These are phyloP conservation scores for Akabosia matsudoensis DNA, from an alignment of 1,140 invertebrate species.

Conservation along the genomic window DNA sequence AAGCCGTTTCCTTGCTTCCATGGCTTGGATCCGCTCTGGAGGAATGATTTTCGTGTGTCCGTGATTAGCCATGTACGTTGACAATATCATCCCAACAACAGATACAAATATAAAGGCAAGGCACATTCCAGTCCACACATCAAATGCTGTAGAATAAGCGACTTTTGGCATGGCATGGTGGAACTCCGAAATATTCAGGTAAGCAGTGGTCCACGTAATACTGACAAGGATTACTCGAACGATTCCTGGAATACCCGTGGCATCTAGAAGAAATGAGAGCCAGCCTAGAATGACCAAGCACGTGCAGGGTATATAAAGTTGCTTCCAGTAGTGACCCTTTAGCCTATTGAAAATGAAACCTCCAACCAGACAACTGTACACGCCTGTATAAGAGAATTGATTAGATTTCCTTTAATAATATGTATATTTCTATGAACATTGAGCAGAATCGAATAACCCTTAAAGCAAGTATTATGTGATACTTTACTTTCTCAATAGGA, in stretches of 20 bases:
- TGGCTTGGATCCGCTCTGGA: slow-evolving; percentile 3
- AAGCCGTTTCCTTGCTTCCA: background rate
- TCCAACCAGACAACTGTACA: background rate
- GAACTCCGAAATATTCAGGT: slow-evolving; percentile 4
- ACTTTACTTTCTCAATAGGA: no score
- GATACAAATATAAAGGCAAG: background rate
- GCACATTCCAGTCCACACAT: slow-evolving; percentile 17
- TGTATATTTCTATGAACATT: no score
- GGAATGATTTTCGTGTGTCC: slow-evolving; percentile 10
- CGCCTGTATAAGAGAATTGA: background rate
- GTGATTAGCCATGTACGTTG: slow-evolving; percentile 16
- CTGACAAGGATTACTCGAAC: background rate
- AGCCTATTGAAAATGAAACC: slow-evolving; percentile 6
- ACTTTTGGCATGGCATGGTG: slow-evolving; percentile 19
- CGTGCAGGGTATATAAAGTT: slow-evolving; percentile 11
- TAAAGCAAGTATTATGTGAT: no score
- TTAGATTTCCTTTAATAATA: background rate
- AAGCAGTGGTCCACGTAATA: background rate
- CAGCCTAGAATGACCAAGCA: slow-evolving; percentile 8
- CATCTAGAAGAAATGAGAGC: background rate
- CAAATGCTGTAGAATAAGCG: slow-evolving; percentile 1
- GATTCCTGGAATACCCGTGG: background rate
- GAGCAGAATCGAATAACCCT: no score
- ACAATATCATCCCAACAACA: background rate
- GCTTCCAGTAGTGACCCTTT: slow-evolving; percentile 13